Base-by-base conservation (phyloP, 2,888 invertebrate species). In the Agonopterix arenella region DNA sequence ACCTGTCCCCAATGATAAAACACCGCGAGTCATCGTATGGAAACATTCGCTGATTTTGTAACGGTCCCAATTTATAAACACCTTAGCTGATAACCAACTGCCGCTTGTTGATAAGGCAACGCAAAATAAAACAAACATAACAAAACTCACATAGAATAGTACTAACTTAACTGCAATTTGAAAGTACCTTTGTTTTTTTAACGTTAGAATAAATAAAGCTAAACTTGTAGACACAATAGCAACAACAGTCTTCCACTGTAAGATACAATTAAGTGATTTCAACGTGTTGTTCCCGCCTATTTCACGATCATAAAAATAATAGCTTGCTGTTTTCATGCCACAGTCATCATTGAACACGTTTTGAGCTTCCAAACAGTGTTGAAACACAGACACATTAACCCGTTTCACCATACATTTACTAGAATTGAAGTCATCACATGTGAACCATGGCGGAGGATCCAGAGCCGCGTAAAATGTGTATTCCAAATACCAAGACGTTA, bases 351-450 rank as follows among this genome's bases (percentile, higher is more conserved):
- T 60, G 50, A 77, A 83, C 50, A 84, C 54, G 9, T 56, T 52
- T 62, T 80, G 77, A 36, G 82, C 73, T 68, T 85, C 84, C 45
- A 88, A 49, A 50, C 86, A 88, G 53, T 81, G 80, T 70, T 88
- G 85, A 56, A 81, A 86, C 53, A 76, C 60, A 1, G 86, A 79
- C 1, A 83, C 63, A 48, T 88, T 82, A 0, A 79, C 50, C 44
- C 74, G 63, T 63, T 88, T 89, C 8, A 86, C 79, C 83, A 89
- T 85, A 60, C 88, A 88, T 55, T 70, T 75, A 9, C 59, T 50
- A 36, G 60, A 57, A 43, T 69, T 69, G 46, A 66, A 83, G n/a
- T 76, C 76, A 13, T 76, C 73, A 52, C 88, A 88, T 2, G 69
- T 64, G 45, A 68, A 71, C 88, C 88, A 88, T 0, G 88, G 85